phyloP scores from a whole-genome alignment of 2,888 invertebrate genomes.

The Steinernema hermaphroditum region DNA sequence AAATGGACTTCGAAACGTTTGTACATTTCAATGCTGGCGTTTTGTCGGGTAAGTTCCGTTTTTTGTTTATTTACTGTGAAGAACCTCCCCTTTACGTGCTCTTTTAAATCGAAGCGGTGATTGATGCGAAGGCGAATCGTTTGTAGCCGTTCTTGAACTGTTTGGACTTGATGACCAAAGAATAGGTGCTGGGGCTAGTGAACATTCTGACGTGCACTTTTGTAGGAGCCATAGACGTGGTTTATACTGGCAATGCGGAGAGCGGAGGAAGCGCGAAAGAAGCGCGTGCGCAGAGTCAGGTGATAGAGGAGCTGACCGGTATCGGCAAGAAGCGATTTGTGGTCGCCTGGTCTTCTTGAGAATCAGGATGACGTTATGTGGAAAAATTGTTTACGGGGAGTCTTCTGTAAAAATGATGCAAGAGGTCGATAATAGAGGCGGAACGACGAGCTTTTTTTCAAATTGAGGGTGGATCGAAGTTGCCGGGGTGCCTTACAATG shows the following conservation, averaged over 20 bases:
- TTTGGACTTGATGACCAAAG: neutral
- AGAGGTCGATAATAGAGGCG: neutral
- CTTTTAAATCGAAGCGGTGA: neutral
- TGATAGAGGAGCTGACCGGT: constrained; percentile 15
- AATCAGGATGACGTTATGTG: too few species aligned
- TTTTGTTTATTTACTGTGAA: constrained; percentile 16
- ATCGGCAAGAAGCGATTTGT: constrained; percentile 2
- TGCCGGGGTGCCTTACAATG: too few species aligned
- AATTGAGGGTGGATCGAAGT: too few species aligned
- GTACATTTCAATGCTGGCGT: constrained; percentile 34
- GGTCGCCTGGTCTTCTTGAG: neutral
- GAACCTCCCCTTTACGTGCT: neutral
- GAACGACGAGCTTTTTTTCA: too few species aligned
- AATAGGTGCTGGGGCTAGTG: neutral
- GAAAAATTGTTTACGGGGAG: too few species aligned
- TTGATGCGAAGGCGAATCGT: neutral
- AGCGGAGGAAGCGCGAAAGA: neutral
- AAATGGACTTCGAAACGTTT: constrained; percentile 18
- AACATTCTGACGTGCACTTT: constrained; percentile 22
- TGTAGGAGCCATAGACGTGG: neutral
- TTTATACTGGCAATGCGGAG: neutral
- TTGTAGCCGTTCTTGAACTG: neutral
- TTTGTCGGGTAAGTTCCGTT: constrained; percentile 17
- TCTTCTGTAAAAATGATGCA: neutral
- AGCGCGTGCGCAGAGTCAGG: neutral